Percentiles rank a stretch among this genome's conserved stretches.
These are phyloP conservation scores for Phortica variegata DNA, from an alignment of 1,140 invertebrate genomes.

Conservation along the genomic window DNA sequence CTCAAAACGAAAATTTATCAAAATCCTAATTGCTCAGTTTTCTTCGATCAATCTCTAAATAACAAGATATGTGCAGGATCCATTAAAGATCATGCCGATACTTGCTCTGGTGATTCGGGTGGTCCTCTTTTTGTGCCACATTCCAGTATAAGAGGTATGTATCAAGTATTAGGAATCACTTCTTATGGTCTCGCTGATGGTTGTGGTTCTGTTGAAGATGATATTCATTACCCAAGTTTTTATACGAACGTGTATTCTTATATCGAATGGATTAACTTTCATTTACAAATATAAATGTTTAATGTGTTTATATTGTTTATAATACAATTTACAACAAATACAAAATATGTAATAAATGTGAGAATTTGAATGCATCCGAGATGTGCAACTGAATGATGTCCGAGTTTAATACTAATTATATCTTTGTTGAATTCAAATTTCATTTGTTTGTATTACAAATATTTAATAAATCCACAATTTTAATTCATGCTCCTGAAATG, in stretches of 20 bases:
- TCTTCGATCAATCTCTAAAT: neutral
- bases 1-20: constrained; percentile 57
- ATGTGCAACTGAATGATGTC: too few species aligned
- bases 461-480: too few species aligned
- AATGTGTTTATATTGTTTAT: too few species aligned
- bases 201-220: too few species aligned
- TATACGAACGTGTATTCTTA: constrained; percentile 18
- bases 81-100: constrained; percentile 34
- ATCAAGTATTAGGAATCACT: constrained; percentile 18
- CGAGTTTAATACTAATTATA: too few species aligned
- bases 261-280: constrained; percentile 27
- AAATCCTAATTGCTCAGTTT: constrained; percentile 17
- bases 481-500: too few species aligned
- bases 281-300: too few species aligned
- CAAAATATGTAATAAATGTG: too few species aligned
- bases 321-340: too few species aligned
- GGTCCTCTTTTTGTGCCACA: constrained; percentile 24
- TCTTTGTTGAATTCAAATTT: too few species aligned
- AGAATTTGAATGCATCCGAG: too few species aligned
- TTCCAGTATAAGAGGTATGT: constrained; percentile 10
- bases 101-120: constrained; percentile 39
- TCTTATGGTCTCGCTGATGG: constrained; percentile 15
- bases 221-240: constrained; percentile 6
- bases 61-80: constrained; percentile 69
- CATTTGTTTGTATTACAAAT: too few species aligned